Percentiles rank a stretch among this genome's conserved stretches.
These are phyloP conservation scores for Amphipoea lucens DNA, from an alignment of 2,888 invertebrate species.

Conservation along the genomic window DNA sequence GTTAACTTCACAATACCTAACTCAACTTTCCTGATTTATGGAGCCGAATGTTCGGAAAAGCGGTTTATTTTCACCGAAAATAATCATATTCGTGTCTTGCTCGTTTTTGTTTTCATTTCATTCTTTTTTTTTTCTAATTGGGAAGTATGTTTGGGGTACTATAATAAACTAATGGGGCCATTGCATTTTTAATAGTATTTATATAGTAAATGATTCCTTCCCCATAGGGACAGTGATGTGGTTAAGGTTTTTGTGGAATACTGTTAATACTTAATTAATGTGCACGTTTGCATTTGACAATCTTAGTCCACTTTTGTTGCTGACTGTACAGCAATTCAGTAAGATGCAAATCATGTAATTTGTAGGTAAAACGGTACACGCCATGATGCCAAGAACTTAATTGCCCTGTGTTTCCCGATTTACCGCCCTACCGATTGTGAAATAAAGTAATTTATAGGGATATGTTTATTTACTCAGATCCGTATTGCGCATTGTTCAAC, in stretches of 20 bases:
- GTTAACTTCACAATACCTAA: slow-evolving; percentile 53
- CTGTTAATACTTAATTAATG: background rate
- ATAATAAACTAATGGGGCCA: slow-evolving; percentile 36
- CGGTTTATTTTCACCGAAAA: slow-evolving; percentile 48
- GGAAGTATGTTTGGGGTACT: slow-evolving; percentile 44
- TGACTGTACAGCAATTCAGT: slow-evolving; percentile 11
- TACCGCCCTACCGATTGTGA: slow-evolving; percentile 49
- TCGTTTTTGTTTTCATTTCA: slow-evolving; percentile 22
- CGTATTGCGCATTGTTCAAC: slow-evolving; percentile 45
- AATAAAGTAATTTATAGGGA: slow-evolving; percentile 49
- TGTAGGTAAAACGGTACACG: slow-evolving; percentile 29
- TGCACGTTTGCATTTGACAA: background rate
- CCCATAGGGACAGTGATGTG: background rate
- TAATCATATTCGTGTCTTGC: slow-evolving; percentile 58
- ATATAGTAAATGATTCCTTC: background rate
- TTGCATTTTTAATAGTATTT: slow-evolving; percentile 7
- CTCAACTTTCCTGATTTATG: slow-evolving; percentile 57
- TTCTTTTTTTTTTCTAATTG: slow-evolving; percentile 42
- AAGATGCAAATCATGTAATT: slow-evolving; percentile 52
- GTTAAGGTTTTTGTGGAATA: background rate
- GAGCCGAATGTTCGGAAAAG: slow-evolving; percentile 37
- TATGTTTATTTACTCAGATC: slow-evolving; percentile 44
- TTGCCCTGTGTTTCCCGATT: slow-evolving; percentile 52
- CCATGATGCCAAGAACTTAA: slow-evolving; percentile 40
- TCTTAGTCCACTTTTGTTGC: background rate